These are phyloP conservation scores for Hydrolagus colliei DNA, from an alignment of 2,797 vertebrate genomes.

Conservation along the genomic window DNA sequence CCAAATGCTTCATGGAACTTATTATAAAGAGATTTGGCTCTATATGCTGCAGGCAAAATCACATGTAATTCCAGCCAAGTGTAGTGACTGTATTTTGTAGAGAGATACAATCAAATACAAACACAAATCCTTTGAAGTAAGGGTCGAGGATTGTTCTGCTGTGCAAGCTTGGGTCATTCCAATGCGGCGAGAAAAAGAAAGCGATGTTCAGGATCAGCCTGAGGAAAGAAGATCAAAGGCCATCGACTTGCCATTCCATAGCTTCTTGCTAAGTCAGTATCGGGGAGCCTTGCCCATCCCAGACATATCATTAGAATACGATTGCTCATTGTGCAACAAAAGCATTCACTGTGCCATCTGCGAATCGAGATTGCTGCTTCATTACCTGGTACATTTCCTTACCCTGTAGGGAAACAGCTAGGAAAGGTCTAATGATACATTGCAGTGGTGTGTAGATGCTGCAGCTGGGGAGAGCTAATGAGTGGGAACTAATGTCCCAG, in stretches of 20 bases:
- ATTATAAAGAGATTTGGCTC: too few species aligned
- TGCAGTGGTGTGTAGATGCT: slow-evolving; percentile 25
- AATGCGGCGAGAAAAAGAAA: background rate
- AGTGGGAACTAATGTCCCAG: slow-evolving; percentile 29
- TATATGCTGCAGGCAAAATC: too few species aligned
- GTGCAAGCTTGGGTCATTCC: background rate
- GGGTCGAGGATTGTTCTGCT: too few species aligned
- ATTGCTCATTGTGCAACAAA: background rate
- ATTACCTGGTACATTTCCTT: slow-evolving; percentile 1
- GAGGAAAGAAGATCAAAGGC: background rate
- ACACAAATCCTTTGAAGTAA: too few species aligned
- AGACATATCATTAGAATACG: background rate
- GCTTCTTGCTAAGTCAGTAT: background rate
- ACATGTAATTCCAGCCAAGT: too few species aligned
- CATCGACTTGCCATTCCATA: background rate
- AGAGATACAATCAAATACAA: too few species aligned
- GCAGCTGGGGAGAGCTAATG: slow-evolving; percentile 23
- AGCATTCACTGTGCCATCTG: slow-evolving; percentile 19
- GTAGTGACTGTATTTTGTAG: too few species aligned
- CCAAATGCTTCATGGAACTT: too few species aligned
- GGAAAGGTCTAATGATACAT: slow-evolving; percentile 14
- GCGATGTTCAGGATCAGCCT: background rate
- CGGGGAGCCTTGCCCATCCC: background rate
- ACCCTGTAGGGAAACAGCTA: slow-evolving; percentile 22
- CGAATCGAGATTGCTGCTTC: slow-evolving; percentile 20